A percentile compares a stretch with the other conserved stretches of the same genome.
phyloP scores from a whole-genome alignment of 2,797 vertebrate species.

The Delichon dasypus region DNA sequence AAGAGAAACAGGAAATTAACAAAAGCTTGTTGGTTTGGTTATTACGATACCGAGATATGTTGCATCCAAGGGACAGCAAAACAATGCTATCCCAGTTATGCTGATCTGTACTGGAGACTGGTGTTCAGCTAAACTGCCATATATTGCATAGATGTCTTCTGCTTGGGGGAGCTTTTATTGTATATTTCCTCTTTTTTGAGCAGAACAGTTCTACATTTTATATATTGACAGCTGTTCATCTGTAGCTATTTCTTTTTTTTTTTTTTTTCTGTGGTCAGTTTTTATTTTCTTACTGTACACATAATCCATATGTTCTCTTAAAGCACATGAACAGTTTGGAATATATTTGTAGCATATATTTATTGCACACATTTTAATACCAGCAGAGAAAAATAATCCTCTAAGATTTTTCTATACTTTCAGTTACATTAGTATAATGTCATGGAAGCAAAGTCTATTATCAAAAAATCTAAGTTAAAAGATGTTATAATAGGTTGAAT shows the following conservation, averaged over 20 bases:
- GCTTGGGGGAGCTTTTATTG: neutral
- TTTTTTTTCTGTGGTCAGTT: neutral
- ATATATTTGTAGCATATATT: neutral
- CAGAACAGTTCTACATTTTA: neutral
- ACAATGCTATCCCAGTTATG: neutral
- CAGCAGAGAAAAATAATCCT: neutral
- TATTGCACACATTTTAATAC: neutral
- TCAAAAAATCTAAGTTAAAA: neutral
- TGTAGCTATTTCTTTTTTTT: rapidly evolving
- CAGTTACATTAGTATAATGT: neutral
- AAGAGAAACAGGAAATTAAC: slow-evolving; percentile 59
- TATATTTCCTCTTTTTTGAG: neutral
- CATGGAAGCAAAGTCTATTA: neutral
- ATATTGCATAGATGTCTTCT: neutral
- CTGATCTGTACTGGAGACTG: neutral
- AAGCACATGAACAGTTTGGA: neutral
- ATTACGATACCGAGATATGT: neutral
- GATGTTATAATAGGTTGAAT: neutral
- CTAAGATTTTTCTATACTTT: neutral
- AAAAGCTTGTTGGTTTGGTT: slow-evolving; percentile 10
- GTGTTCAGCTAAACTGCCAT: neutral
- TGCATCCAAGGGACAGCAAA: neutral
- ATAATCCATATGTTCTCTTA: neutral
- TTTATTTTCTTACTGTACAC: neutral
- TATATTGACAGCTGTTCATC: neutral